Evolutionary conservation across 2,113 vertebrate species (phyloP), one percentile per base, ranked within the genome.

Genomic region (Taurulus bubalis): DNA sequence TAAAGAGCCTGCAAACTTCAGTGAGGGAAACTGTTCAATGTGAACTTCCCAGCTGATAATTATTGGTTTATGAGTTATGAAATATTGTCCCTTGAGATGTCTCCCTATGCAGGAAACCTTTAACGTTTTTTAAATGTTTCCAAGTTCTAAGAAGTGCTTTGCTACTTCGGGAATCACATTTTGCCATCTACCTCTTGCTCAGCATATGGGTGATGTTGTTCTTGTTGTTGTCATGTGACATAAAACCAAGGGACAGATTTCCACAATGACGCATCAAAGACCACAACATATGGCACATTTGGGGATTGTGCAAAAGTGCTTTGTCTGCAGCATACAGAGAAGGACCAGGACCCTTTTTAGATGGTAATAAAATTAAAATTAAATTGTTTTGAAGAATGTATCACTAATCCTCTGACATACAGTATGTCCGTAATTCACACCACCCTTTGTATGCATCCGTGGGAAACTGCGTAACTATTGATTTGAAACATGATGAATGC

Each of bases 301-400:
- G 83, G 75, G 86, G 30, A 75, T 89, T 91, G 85, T 82, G 79
- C 63, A 85, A 82, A 80, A 80, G n/a, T 45, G 75, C 84, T 91
- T 89, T 82, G 70, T 85, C 80, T 88, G 70, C 42, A 71, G 15
- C 62, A 71, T 73, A 40, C 42, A 80, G 40, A 76, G 65, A 79
- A 72, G 77, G 70, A 86, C 77, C 65, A 12, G 73, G 75, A 80
- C 32, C 68, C 5, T 60, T 49, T 82, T 79, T 67, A 64, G 65
- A 85, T 51, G 1, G 28, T 69, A 79, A 88, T 82, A 88, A 91
- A 91, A n/a, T n/a, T 64, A 89, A 90, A 85, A 9, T 80, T 26
- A 82, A 83, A 70, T 81, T 71, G 71, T 71, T 78, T 87, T 58
- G 74, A 73, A 70, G 55, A 85, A 83, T 82, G 53, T 82, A 47